Percentiles rank a stretch among this genome's conserved stretches.
These are phyloP conservation scores for Standfussiana lucernea DNA, from an alignment of 2,888 invertebrate genomes.

Conservation along the genomic window DNA sequence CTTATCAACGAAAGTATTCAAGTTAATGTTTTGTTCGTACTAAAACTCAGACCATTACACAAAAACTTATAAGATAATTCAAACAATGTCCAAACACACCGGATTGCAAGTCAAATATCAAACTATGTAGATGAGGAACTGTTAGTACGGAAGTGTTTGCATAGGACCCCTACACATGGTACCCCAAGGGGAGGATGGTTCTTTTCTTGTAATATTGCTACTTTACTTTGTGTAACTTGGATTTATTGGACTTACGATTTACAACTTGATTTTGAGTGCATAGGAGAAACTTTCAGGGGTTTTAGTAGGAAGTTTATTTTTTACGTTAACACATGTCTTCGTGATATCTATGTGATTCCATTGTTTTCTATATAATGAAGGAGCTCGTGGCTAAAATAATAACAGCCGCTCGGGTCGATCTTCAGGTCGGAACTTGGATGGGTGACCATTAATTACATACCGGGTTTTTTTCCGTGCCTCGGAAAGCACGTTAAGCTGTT, in stretches of 20 bases:
- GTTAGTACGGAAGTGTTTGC: conserved; percentile 23
- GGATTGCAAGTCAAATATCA: conserved; percentile 39
- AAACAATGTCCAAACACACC: background rate
- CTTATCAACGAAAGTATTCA: too few species aligned
- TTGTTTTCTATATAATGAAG: background rate
- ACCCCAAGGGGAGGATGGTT: background rate
- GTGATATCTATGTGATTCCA: too few species aligned
- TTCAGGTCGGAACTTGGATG: too few species aligned
- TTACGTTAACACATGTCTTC: background rate
- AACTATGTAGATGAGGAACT: conserved; percentile 18
- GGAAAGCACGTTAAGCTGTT: too few species aligned
- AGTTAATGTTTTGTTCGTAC: background rate
- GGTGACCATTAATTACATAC: too few species aligned
- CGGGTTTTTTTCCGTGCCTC: too few species aligned
- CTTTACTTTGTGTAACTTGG: background rate
- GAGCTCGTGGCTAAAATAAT: too few species aligned
- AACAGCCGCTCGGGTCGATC: too few species aligned
- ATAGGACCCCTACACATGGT: background rate
- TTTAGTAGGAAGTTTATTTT: background rate
- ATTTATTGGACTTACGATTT: conserved; percentile 8
- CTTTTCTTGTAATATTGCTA: conserved; percentile 21
- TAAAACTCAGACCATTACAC: background rate
- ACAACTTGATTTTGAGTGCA: background rate
- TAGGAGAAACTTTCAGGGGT: background rate
- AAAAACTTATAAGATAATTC: background rate